Base-by-base conservation (phyloP, 2,113 vertebrate species). In the Siniperca chuatsi region DNA sequence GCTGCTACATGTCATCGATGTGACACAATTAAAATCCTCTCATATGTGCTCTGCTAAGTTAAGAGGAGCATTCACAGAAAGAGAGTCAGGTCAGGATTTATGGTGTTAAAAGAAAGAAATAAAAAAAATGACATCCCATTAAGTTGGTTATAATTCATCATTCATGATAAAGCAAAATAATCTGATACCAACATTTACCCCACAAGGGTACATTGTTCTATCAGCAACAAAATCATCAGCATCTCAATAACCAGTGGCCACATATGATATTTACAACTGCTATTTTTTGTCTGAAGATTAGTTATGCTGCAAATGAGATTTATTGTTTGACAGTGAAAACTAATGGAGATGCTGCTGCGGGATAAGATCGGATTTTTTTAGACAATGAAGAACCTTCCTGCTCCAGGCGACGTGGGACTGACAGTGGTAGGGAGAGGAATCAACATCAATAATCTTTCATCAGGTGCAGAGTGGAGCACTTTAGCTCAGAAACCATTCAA, bases 391-490 rank as follows among this genome's bases (percentile, higher is more conserved):
- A 94, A 95, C 92, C 92, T 91, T 79, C 83, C 70, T 11, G 91
- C 95, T 77, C 6, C 20, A 75, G 92, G 95, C 91, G 92, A 92
- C 90, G 48, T 62, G 60, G 87, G 86, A 92, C 86, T 83, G 94
- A 92, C 93, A 92, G 90, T 25, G 84, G 90, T 82, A 84, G 83
- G 73, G 83, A 82, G 94, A 92, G 87, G 83, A 96, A 95, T 95
- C 94, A 95, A 93, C 94, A 95, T 95, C 96, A 93, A 95, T 95
- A 95, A 96, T 96, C 94, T 94, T 95, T 95, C 94, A 95, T 95
- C 92, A 93, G 91, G 95, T 92, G 94, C 82, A 85, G 83, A 79
- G 90, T 55, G 87, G 89, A 92, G 69, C 83, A 89, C 91, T 92
- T 93, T 87, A 87, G 86, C 89, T 84, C 82, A 84, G 87, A 92